Conservation (phyloP, 2,113 vertebrate genomes). For the Gambusia holbrooki region DNA sequence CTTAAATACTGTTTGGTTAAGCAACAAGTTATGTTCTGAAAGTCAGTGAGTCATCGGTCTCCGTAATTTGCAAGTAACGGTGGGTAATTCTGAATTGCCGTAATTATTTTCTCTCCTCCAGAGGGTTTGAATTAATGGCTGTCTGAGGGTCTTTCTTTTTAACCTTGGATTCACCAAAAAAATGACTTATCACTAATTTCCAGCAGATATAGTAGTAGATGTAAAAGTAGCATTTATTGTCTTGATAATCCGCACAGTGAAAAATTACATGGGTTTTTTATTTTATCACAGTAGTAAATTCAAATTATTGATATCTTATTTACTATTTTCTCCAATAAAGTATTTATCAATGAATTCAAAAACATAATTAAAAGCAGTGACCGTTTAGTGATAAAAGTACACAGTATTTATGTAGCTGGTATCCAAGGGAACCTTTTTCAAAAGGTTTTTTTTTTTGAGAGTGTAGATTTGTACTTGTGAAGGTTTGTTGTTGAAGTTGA, state of each 20-base stretch:
- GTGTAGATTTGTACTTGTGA: not conserved
- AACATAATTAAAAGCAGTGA: not conserved
- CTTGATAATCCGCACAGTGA: too few species aligned
- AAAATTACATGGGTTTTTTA: too few species aligned
- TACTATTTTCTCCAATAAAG: too few species aligned
- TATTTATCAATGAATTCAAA: not conserved
- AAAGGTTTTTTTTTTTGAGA: not conserved
- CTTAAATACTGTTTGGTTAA: conserved; percentile 24
- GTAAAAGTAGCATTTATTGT: too few species aligned
- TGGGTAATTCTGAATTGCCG: conserved; percentile 45
- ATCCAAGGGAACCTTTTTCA: not conserved
- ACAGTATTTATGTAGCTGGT: not conserved
- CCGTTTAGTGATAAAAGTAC: not conserved
- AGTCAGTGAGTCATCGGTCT: conserved; percentile 35
- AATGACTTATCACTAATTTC: not conserved
- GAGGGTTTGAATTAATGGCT: conserved; percentile 36
- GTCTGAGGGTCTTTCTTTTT: conserved; percentile 46
- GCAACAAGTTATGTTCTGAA: conserved; percentile 30
- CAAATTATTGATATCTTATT: too few species aligned
- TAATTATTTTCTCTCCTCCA: conserved; percentile 39
- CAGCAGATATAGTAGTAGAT: too few species aligned
- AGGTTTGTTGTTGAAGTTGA: not conserved
- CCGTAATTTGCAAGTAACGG: conserved; percentile 46
- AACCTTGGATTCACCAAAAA: conserved; percentile 31
- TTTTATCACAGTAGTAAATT: too few species aligned